Conservation (phyloP, 1,140 invertebrate genomes). For the Drosophila gunungcola region DNA sequence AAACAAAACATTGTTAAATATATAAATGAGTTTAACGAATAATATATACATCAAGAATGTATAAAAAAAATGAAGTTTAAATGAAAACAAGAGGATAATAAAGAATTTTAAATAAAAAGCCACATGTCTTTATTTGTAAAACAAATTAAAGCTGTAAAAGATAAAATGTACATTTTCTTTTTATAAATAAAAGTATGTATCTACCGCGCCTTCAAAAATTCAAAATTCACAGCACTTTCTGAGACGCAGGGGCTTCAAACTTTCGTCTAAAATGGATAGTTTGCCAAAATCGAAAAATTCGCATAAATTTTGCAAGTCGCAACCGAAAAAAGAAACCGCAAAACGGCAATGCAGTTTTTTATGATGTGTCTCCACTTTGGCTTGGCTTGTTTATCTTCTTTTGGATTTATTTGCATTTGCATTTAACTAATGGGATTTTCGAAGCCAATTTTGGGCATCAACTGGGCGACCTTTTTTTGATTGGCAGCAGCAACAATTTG, state of each 20-base stretch:
- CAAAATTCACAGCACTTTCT: too few relatives aligned
- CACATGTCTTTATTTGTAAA: too few relatives aligned
- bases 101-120: too few relatives aligned
- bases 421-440: constrained; percentile 74
- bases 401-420: constrained; percentile 77
- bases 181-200: too few relatives aligned
- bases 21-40: background rate
- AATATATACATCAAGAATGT: background rate
- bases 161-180: too few relatives aligned
- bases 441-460: constrained; percentile 69
- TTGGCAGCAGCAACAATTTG: constrained; percentile 72
- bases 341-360: constrained; percentile 72
- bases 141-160: too few relatives aligned
- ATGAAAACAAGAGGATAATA: too few relatives aligned
- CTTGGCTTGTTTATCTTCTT: constrained; percentile 37
- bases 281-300: constrained; percentile 28
- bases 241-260: constrained; percentile 15
- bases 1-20: too few relatives aligned
- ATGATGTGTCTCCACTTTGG: constrained; percentile 31
- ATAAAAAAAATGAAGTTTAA: too few relatives aligned
- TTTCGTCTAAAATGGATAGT: constrained; percentile 5
- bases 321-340: constrained; percentile 42
- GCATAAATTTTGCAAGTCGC: constrained; percentile 72
- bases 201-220: too few relatives aligned
- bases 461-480: constrained; percentile 79